Evolutionary conservation across 1,140 invertebrate genomes (phyloP).

Genomic region (Drosophila trapezifrons): DNA sequence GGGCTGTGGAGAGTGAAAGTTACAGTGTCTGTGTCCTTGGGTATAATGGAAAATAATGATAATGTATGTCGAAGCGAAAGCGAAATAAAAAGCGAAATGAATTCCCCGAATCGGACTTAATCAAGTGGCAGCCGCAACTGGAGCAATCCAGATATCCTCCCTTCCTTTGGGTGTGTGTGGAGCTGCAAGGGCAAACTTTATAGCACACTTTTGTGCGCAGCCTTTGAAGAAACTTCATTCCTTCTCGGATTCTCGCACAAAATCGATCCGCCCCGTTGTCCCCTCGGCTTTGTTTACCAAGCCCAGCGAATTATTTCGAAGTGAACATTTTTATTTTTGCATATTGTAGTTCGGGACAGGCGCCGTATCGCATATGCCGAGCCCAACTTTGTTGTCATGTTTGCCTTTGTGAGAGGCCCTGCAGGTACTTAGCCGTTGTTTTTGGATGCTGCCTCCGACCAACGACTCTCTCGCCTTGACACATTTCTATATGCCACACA

Average conservation of each 20-base stretch:
- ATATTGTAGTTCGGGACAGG: not conserved
- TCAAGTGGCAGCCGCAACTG: conserved; percentile 34
- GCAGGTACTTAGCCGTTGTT: conserved; percentile 42
- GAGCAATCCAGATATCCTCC: conserved; percentile 13
- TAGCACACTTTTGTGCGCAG: conserved; percentile 70
- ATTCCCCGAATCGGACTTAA: conserved; percentile 15
- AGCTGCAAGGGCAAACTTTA: conserved; percentile 39
- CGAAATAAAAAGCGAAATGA: conserved; percentile 24
- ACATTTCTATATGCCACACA: conserved; percentile 49
- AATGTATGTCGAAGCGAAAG: conserved; percentile 6
- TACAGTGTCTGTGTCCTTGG: conserved; percentile 38
- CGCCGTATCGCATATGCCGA: not conserved
- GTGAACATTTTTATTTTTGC: conserved; percentile 35
- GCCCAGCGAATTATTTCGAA: conserved; percentile 38
- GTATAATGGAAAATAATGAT: conserved; percentile 31
- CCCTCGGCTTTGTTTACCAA: conserved; percentile 17
- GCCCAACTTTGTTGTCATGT: conserved; percentile 27
- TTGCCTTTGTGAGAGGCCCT: conserved; percentile 39
- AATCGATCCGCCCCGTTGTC: conserved; percentile 35
- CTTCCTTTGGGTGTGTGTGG: conserved; percentile 7
- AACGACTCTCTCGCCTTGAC: conserved; percentile 61
- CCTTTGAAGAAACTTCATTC: conserved; percentile 64
- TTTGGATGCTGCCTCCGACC: conserved; percentile 21
- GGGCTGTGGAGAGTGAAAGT: conserved; percentile 34
- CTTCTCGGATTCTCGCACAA: conserved; percentile 18